A percentile compares a stretch with the other conserved stretches of the same genome.
These are phyloP conservation scores for Semnornis frantzii DNA, from an alignment of 2,113 vertebrate genomes.

Conservation along the genomic window DNA sequence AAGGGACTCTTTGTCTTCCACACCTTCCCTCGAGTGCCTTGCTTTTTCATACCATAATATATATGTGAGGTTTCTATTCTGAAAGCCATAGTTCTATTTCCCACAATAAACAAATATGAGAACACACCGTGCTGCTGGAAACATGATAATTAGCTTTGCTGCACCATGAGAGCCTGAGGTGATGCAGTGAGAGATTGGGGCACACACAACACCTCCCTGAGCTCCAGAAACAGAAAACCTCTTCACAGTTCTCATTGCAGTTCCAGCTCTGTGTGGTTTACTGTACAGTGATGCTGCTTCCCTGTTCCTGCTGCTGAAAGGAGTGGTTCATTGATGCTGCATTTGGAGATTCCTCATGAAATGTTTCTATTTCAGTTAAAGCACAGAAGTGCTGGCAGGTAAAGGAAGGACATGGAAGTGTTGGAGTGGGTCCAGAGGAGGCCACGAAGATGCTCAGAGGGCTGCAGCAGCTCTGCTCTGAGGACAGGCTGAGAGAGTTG, in stretches of 20 bases:
- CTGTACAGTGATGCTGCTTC: neutral
- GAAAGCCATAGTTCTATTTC: conserved; percentile 31
- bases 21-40: neutral
- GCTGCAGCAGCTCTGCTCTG: too few relatives aligned
- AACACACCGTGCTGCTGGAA: conserved; percentile 36
- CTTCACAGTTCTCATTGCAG: neutral
- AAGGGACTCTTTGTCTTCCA: neutral
- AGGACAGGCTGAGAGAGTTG: too few relatives aligned
- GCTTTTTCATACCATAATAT: neutral
- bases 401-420: too few relatives aligned
- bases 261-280: neutral
- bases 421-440: too few relatives aligned
- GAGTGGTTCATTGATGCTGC: neutral
- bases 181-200: conserved; percentile 19
- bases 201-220: neutral
- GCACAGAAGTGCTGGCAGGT: neutral
- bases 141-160: conserved; percentile 52
- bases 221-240: conserved; percentile 11
- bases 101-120: conserved; percentile 30
- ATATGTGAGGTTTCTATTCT: neutral
- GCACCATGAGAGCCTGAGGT: conserved; percentile 61
- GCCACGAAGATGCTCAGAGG: too few relatives aligned
- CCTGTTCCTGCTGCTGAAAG: neutral
- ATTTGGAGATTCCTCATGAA: neutral
- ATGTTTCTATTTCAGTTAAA: neutral